Evolutionary conservation across 2,797 vertebrate genomes (phyloP), one percentile per base, ranked within the genome.

Genomic region (Phylloscopus collybita): DNA sequence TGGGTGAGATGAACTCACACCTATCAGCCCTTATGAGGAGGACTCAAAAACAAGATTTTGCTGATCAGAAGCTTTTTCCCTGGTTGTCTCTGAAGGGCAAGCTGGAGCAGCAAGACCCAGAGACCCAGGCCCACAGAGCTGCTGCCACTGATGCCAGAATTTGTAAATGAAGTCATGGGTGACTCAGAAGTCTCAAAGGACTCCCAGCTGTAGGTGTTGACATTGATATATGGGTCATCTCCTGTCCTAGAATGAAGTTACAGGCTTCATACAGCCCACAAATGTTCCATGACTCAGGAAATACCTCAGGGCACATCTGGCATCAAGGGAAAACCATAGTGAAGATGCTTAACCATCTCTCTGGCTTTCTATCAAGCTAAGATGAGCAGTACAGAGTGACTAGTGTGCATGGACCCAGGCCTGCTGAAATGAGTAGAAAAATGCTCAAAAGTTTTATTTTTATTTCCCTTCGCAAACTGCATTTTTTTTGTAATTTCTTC

Each of bases 301-400:
- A 94, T 86, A 84, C 71, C 83, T 86, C 38, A 53, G 59, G 76
- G 51, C 23, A 38, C 2, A 7, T 81, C 83, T 95, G 90, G 90
- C 66, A 86, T 66, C 0, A 3, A 85, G 59, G 61, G 60, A 60
- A 92, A 93, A 73, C 64, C 51, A 60, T 84, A 76, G 78, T 45
- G 74, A 93, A 94, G 88, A 80, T 76, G 34, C 80, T 91, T 82
- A 91, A 91, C 89, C 86, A 87, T 91, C 81, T 76, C 74, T 27
- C 86, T 92, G 95, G 67, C 84, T 85, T 87, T 67, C 74, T 71
- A 45, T 83, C 93, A 88, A 81, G 53, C 51, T 84, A 56, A 69
- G 86, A 84, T 67, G 66, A 94, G 60, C 61, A 61, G 59, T 21
- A 86, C 78, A 90, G 51, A 94, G 66, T 72, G 51, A 27, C 65